Evolutionary conservation across 2,113 vertebrate species (phyloP).

Genomic region (Gymnogyps californianus): DNA sequence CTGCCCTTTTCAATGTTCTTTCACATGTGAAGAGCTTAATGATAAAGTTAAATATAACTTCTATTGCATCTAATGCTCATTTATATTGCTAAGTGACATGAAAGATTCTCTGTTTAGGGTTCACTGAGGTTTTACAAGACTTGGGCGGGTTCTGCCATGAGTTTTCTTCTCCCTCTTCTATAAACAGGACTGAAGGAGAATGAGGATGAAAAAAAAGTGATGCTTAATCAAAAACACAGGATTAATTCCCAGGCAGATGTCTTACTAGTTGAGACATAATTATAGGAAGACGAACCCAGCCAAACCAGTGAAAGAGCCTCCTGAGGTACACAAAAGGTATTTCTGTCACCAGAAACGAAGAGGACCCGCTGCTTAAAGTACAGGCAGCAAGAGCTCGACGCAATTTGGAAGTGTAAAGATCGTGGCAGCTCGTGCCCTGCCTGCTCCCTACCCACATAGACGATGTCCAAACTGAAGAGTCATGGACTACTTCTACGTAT

Average conservation of each 20-base stretch:
- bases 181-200: neutral
- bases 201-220: neutral
- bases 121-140: neutral
- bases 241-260: neutral
- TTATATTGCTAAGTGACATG: neutral
- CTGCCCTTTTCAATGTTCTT: neutral
- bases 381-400: neutral
- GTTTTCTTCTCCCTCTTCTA: neutral
- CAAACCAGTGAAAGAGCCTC: neutral
- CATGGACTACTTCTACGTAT: neutral
- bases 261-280: neutral
- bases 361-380: neutral
- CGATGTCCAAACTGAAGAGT: neutral
- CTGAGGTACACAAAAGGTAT: neutral
- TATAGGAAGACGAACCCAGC: neutral
- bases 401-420: neutral
- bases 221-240: neutral
- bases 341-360: neutral
- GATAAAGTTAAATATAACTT: neutral
- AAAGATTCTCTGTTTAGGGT: neutral
- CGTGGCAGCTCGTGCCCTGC: neutral
- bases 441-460: accelerated
- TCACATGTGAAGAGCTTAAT: neutral
- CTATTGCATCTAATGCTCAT: neutral
- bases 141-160: neutral